Conservation (phyloP, 2,888 invertebrate species). For the Deroplatys truncata region DNA sequence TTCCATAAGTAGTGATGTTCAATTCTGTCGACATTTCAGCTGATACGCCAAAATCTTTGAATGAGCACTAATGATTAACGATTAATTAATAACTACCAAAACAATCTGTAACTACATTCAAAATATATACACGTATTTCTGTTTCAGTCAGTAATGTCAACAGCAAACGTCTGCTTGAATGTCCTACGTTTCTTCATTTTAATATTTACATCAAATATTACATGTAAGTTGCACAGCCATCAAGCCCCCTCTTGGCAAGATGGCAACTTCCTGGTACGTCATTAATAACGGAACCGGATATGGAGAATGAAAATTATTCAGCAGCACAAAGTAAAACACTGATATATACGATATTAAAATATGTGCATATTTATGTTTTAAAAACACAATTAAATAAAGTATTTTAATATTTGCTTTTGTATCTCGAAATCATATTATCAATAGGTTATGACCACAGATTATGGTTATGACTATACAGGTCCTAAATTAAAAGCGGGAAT, state of each 20-base stretch:
- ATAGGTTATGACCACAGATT: neutral
- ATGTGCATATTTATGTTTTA: no score
- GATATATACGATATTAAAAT: no score
- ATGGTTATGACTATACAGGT: neutral
- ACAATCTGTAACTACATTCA: neutral
- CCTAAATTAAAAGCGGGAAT: neutral
- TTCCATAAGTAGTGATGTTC: neutral
- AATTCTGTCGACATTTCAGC: conserved; percentile 1
- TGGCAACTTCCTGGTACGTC: conserved; percentile 18
- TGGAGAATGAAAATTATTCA: neutral
- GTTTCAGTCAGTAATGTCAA: neutral
- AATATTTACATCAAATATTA: neutral
- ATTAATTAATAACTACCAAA: neutral
- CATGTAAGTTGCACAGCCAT: neutral
- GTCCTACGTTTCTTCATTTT: conserved; percentile 16
- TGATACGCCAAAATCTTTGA: neutral
- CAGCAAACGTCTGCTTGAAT: neutral
- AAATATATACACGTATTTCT: neutral
- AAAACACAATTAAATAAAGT: neutral
- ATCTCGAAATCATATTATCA: neutral
- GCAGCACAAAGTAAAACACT: no score
- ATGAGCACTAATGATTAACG: neutral
- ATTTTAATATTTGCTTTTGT: neutral
- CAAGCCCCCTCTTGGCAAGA: neutral
- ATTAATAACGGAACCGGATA: conserved; percentile 11